These are phyloP conservation scores for Strigops habroptila DNA, from an alignment of 2,113 vertebrate species.

Conservation along the genomic window DNA sequence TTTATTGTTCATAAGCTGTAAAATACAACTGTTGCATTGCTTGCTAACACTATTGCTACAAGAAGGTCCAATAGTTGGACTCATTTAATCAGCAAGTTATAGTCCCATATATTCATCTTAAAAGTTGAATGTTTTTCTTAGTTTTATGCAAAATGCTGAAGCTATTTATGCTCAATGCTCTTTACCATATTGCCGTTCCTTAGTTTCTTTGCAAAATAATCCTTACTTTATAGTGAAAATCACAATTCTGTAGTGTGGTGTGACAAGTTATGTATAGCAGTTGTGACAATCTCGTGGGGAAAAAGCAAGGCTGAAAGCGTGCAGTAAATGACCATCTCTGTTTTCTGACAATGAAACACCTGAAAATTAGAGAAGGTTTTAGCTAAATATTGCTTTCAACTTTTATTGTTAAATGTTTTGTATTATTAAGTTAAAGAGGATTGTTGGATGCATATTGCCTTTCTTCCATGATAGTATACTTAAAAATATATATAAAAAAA, in stretches of 20 bases:
- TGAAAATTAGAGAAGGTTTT: not conserved
- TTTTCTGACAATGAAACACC: not conserved
- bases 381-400: not conserved
- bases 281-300: not conserved
- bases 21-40: not conserved
- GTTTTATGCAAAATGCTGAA: not conserved
- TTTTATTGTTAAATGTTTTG: not conserved
- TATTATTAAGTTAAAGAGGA: not conserved
- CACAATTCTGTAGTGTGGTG: not conserved
- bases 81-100: not conserved
- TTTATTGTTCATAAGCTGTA: not conserved
- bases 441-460: not conserved
- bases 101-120: not conserved
- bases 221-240: not conserved
- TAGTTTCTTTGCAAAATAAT: not conserved
- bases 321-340: not conserved
- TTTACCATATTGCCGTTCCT: rapidly evolving
- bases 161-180: not conserved
- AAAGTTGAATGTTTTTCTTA: not conserved
- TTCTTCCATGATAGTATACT: not conserved
- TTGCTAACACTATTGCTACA: not conserved
- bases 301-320: not conserved
- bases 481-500: not conserved
- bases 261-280: not conserved
- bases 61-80: not conserved